Percentiles rank a stretch among this genome's conserved stretches.
Evolutionary conservation across 2,888 invertebrate species (phyloP).

Genomic region (Cataglyphis albicans): DNA sequence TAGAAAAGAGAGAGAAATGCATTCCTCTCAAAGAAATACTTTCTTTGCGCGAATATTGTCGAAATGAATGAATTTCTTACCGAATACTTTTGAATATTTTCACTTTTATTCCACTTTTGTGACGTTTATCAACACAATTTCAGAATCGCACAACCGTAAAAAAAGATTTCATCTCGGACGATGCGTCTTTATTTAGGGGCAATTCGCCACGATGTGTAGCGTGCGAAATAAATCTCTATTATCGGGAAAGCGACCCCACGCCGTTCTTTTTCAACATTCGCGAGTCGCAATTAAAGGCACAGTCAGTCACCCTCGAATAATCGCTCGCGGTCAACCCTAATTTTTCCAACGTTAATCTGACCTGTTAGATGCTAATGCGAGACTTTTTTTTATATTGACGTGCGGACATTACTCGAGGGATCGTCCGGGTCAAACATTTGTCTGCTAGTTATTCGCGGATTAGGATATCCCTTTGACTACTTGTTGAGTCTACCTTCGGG

Average conservation of each 20-base stretch:
- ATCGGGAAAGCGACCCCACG: constrained; percentile 22
- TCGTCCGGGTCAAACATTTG: not conserved
- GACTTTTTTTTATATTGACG: constrained; percentile 13
- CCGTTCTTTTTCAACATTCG: constrained; percentile 9
- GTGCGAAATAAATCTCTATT: constrained; percentile 56
- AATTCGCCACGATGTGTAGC: constrained; percentile 20
- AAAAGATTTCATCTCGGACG: constrained; percentile 45
- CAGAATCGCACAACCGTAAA: constrained; percentile 14
- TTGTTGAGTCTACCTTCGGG: constrained; percentile 44
- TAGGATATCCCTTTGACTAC: constrained; percentile 18
- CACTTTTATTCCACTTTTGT: not conserved
- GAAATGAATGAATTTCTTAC: not conserved
- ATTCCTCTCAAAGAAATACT: not conserved
- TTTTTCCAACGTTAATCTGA: constrained; percentile 34
- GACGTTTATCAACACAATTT: constrained; percentile 9
- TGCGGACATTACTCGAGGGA: constrained; percentile 6
- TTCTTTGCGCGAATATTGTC: not conserved
- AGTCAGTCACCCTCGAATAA: constrained; percentile 25
- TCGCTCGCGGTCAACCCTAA: constrained; percentile 13
- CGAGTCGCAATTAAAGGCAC: constrained; percentile 42
- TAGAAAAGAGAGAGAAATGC: not conserved
- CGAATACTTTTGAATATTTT: not conserved
- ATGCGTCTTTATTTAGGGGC: constrained; percentile 55
- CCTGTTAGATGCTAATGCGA: not conserved
- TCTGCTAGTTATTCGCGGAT: constrained; percentile 14